Evolutionary conservation across 2,888 invertebrate species (phyloP), one percentile per base, ranked within the genome.

Genomic region (Gymnoscelis rufifasciata): DNA sequence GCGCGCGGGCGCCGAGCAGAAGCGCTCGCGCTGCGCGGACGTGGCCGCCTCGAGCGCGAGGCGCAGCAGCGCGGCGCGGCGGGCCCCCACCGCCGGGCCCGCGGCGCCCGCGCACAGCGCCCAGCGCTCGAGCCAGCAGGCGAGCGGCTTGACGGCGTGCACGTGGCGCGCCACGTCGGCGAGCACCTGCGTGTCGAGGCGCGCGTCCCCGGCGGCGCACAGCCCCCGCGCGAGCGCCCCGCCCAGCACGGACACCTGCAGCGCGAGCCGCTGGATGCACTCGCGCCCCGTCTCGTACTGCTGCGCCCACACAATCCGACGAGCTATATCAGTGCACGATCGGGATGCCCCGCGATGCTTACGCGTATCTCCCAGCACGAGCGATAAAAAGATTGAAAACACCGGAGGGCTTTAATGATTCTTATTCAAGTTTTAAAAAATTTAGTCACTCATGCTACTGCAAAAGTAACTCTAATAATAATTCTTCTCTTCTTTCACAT

Each of bases 271-370:
- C 86, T 98, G 97, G 52, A 98, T 88, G 77, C 97, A 98, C 84
- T 98, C 98, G 60, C 95, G 92, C 54, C 96, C 94, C 67, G 96
- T 83, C 72, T 96, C 96, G 87, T 95, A 97, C 75, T 97, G 96
- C 96, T 97, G 83, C 33, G 27, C 47, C 6, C 2, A 19, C 15
- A 27, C 4, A 31, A 12, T 8, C 7, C 5, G 14, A 33, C 10
- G 14, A 7, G n/a, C n/a, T n/a, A n/a, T n/a, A n/a, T n/a, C n/a
- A n/a, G n/a, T n/a, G n/a, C n/a, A n/a, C n/a, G n/a, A n/a, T n/a
- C n/a, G n/a, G n/a, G n/a, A n/a, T n/a, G n/a, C n/a, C n/a, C n/a
- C n/a, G n/a, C n/a, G n/a, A n/a, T n/a, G n/a, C n/a, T n/a, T n/a
- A n/a, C n/a, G n/a, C n/a, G n/a, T n/a, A n/a, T n/a, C n/a, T n/a